phyloP scores from a whole-genome alignment of 2,888 invertebrate species.

The Ditula angustiorana region DNA sequence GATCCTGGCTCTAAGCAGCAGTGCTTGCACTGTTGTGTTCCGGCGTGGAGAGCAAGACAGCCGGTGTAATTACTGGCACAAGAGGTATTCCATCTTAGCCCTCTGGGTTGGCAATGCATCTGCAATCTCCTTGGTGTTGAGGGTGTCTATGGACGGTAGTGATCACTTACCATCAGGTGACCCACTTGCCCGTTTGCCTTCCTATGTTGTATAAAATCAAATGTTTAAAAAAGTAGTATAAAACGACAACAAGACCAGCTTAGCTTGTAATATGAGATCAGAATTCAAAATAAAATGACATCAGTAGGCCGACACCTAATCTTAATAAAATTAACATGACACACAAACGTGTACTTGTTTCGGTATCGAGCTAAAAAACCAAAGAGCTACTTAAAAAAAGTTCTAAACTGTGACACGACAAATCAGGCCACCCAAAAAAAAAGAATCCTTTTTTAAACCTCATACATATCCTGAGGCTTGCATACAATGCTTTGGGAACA shows the following conservation, averaged over 20 bases:
- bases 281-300: slow-evolving; percentile 9
- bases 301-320: slow-evolving; percentile 7
- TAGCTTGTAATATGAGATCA: not conserved
- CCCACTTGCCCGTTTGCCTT: too few species aligned
- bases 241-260: not conserved
- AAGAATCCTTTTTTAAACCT: slow-evolving; percentile 42
- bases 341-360: slow-evolving; percentile 10
- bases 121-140: too few species aligned
- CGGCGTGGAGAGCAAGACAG: too few species aligned
- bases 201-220: too few species aligned
- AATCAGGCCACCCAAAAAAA: slow-evolving; percentile 53
- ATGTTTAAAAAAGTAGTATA: too few species aligned
- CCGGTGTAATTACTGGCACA: too few species aligned
- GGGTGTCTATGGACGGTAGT: too few species aligned
- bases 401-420: slow-evolving; percentile 49
- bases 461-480: slow-evolving; percentile 50
- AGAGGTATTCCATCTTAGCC: too few species aligned
- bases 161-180: too few species aligned
- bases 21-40: too few species aligned
- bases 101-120: too few species aligned
- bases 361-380: slow-evolving; percentile 18
- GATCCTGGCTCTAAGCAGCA: too few species aligned
- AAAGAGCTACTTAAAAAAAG: slow-evolving; percentile 50
- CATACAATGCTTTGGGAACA: slow-evolving; percentile 62
- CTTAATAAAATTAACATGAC: slow-evolving; percentile 33